Conservation (phyloP, 2,797 vertebrate species). For the Cygnus olor region DNA sequence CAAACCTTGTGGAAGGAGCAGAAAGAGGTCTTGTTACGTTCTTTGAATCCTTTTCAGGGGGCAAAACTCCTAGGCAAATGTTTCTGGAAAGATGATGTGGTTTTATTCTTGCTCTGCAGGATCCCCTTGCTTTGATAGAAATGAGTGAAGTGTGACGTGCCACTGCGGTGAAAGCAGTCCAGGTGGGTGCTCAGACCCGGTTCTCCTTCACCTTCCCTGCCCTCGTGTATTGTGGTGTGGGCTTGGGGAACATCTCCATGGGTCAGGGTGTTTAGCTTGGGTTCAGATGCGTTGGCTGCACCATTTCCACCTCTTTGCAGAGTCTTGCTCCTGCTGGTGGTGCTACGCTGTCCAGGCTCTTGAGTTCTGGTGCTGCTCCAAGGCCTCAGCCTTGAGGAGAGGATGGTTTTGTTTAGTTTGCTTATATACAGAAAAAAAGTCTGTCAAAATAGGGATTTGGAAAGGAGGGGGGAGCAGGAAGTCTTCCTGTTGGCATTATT, state of each 20-base stretch:
- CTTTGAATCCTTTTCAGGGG: not conserved
- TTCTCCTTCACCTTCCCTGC: not conserved
- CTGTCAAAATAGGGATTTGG: conserved; percentile 29
- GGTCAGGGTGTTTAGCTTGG: not conserved
- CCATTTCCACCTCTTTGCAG: not conserved
- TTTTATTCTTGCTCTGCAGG: not conserved
- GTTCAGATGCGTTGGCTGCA: not conserved
- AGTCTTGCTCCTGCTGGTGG: not conserved
- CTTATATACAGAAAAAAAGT: conserved; percentile 3
- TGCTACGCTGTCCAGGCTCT: rapidly evolving
- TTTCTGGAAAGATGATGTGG: not conserved
- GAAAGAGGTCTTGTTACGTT: not conserved
- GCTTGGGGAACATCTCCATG: not conserved
- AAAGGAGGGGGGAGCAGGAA: conserved; percentile 8
- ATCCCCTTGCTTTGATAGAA: not conserved
- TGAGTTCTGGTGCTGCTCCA: not conserved
- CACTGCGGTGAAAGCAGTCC: not conserved
- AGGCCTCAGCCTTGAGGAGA: not conserved
- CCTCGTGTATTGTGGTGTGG: not conserved
- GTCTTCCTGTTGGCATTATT: conserved; percentile 54
- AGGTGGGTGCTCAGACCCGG: not conserved
- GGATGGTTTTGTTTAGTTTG: conserved; percentile 46
- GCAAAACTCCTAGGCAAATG: not conserved
- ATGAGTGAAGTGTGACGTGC: not conserved
- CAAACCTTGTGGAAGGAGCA: not conserved